Conservation (phyloP, 2,113 vertebrate genomes). For the Mustela lutreola region DNA sequence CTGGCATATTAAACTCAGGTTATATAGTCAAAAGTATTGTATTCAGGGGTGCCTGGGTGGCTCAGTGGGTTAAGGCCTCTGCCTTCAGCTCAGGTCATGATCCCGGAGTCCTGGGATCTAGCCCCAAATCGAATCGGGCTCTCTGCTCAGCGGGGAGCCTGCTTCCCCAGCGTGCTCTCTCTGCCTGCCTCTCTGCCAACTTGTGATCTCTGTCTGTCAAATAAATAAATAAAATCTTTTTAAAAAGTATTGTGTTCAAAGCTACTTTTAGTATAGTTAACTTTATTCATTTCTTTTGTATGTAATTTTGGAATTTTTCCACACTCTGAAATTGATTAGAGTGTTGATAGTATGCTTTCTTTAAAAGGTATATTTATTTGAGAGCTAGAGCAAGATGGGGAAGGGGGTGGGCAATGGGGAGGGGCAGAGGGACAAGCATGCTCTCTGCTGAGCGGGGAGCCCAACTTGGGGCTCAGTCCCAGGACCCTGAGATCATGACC, state of each 20-base stretch:
- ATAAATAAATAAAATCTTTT: too few relatives aligned
- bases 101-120: too few relatives aligned
- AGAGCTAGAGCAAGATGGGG: neutral
- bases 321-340: neutral
- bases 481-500: too few relatives aligned
- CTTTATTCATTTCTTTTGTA: neutral
- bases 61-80: too few relatives aligned
- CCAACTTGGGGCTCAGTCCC: too few relatives aligned
- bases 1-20: neutral
- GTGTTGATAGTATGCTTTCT: conserved; percentile 11
- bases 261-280: neutral
- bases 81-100: too few relatives aligned
- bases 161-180: too few relatives aligned
- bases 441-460: neutral
- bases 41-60: neutral
- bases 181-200: too few relatives aligned
- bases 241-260: neutral
- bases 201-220: too few relatives aligned
- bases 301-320: neutral
- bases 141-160: too few relatives aligned
- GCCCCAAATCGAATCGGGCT: too few relatives aligned
- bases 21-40: neutral
- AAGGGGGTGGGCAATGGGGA: neutral
- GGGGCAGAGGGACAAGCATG: neutral
- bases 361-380: neutral